Evolutionary conservation across 2,113 vertebrate genomes (phyloP).

Genomic region (Cheilinus undulatus): DNA sequence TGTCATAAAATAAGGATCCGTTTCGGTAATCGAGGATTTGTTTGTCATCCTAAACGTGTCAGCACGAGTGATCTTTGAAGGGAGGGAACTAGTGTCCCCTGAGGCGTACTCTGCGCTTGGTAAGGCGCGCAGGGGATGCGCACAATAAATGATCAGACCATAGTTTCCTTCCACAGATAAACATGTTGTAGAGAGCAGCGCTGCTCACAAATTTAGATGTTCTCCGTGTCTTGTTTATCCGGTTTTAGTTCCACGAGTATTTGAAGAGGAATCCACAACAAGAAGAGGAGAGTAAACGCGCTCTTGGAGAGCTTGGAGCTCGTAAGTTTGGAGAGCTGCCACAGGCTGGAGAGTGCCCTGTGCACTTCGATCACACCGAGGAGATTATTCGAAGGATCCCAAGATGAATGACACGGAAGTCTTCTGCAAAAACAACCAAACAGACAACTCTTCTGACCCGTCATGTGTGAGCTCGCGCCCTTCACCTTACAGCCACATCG

Average conservation of each 20-base stretch:
- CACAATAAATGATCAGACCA: constrained; percentile 21
- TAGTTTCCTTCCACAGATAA: constrained; percentile 36
- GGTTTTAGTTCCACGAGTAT: neutral
- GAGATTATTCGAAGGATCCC: constrained; percentile 4
- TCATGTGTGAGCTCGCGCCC: constrained; percentile 59
- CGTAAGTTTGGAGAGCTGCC: constrained; percentile 58
- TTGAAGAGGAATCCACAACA: neutral
- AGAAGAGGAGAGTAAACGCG: neutral
- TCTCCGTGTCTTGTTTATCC: neutral
- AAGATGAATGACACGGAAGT: constrained; percentile 79
- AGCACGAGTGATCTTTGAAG: constrained; percentile 34
- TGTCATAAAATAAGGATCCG: neutral
- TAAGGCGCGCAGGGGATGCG: constrained; percentile 35
- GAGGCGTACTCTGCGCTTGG: constrained; percentile 24
- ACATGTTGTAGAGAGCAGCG: neutral
- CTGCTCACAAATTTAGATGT: neutral
- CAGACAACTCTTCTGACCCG: constrained; percentile 51
- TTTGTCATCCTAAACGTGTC: constrained; percentile 8
- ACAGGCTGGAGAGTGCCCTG: constrained; percentile 8
- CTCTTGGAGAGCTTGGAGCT: constrained; percentile 43
- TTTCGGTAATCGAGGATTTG: neutral
- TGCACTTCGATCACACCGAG: constrained; percentile 8
- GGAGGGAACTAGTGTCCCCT: constrained; percentile 53
- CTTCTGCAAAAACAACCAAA: constrained; percentile 60
- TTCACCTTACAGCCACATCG: constrained; percentile 54